Evolutionary conservation across 1,140 invertebrate species (phyloP), one percentile per base, ranked within the genome.

Genomic region (Drosophila miranda): DNA sequence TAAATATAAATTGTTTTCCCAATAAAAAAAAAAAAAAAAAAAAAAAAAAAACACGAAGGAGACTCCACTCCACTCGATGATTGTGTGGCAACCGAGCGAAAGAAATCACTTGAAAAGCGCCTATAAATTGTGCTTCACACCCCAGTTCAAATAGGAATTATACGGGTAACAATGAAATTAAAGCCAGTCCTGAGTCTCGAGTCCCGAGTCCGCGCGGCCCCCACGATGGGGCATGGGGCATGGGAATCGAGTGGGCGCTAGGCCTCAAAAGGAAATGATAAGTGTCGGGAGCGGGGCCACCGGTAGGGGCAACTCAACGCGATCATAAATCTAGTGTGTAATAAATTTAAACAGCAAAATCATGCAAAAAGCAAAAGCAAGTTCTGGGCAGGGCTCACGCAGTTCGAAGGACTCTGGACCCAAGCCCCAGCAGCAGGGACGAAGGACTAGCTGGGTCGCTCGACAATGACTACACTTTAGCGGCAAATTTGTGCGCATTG

Each of bases 401-500:
- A 55, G 57, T 48, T 45, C 16, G 30, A 16, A 30, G 48, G 21
- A 28, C 19, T 23, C 19, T 56, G 79, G 72, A 59, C 74, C 52
- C 60, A 64, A 42, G 54, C 54, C 2, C 8, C 8, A 30, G 30
- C 0, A 9, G 23, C 23, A 23, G 0, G 28, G 7, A 30, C 2
- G 7, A 30, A 9, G 30, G 3, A 9, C 30, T 9, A 9, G 30
- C 30, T 9, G 30, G 30, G 8, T 46, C 75, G 66, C 23, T 50
- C 70, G 45, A 86, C 80, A 84, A 84, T 84, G 80, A 84, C 81
- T 84, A 84, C 80, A 84, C 80, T 84, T 84, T 84, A 84, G 80
- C 80, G 81, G 80, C 81, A 84, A 84, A 84, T 84, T 84, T 84
- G 80, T 84, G 80, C 80, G 80, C 80, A 84, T 84, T 84, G 80